Percentiles rank a stretch among this genome's conserved stretches.
Evolutionary conservation across 2,113 vertebrate species (phyloP).

Genomic region (Chaenogobius annularis): DNA sequence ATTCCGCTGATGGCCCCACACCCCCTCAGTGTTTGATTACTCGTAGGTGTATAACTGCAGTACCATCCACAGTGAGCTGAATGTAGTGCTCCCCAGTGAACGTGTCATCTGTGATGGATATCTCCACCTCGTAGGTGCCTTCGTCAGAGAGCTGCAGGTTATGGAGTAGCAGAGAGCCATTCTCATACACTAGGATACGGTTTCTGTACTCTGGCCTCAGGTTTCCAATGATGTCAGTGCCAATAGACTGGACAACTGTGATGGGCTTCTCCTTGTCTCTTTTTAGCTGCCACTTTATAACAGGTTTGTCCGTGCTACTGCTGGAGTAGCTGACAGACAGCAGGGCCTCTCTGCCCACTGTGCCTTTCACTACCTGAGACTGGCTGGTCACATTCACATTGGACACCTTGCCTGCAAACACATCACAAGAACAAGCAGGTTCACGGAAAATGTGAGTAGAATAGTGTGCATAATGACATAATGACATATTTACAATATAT

Average conservation of each 20-base stretch:
- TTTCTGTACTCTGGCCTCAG: conserved; percentile 88
- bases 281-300: conserved; percentile 97
- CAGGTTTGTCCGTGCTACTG: conserved; percentile 87
- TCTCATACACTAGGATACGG: conserved; percentile 90
- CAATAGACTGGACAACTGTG: conserved; percentile 95
- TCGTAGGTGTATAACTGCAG: conserved; percentile 25
- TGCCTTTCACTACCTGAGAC: conserved; percentile 83
- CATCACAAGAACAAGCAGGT: not conserved
- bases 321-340: conserved; percentile 94
- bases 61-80: conserved; percentile 94
- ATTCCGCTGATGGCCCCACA: conserved; percentile 21
- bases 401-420: conserved; percentile 77
- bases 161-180: conserved; percentile 90
- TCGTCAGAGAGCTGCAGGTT: conserved; percentile 89
- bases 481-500: not conserved
- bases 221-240: conserved; percentile 92
- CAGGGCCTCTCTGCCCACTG: conserved; percentile 85
- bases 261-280: conserved; percentile 83
- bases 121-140: conserved; percentile 92
- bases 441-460: not conserved
- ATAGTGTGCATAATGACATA: not conserved
- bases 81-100: conserved; percentile 92
- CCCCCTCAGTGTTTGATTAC: conserved; percentile 19
- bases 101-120: conserved; percentile 96
- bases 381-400: conserved; percentile 93